These are phyloP conservation scores for Drosophila orosa DNA, from an alignment of 1,140 invertebrate genomes.

Conservation along the genomic window DNA sequence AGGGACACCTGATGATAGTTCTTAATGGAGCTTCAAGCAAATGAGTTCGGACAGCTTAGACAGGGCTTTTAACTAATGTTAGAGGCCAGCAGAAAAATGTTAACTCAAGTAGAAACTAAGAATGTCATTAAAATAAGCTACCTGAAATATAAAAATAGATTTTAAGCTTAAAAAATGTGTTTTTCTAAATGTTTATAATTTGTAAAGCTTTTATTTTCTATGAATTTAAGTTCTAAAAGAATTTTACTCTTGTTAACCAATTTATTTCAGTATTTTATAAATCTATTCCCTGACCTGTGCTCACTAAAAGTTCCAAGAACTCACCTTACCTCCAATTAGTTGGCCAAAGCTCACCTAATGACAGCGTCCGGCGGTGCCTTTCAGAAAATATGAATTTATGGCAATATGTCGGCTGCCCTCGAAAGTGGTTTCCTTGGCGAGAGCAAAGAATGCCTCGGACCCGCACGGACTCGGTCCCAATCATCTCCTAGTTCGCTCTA, in stretches of 20 bases:
- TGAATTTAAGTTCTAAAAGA: background rate
- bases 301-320: background rate
- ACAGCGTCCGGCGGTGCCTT: background rate
- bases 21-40: conserved; percentile 23
- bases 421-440: conserved; percentile 5
- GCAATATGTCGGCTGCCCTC: background rate
- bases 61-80: conserved; percentile 18
- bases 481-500: conserved; percentile 12
- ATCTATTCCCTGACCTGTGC: background rate
- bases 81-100: background rate
- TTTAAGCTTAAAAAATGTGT: background rate
- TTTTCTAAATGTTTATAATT: too few relatives aligned
- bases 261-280: background rate
- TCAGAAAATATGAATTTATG: conserved; percentile 14
- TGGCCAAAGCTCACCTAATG: background rate
- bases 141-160: too few relatives aligned
- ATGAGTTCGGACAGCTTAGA: conserved; percentile 6
- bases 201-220: too few relatives aligned
- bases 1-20: conserved; percentile 44
- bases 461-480: conserved; percentile 2
- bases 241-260: background rate
- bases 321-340: conserved; percentile 7
- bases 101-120: background rate
- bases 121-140: too few relatives aligned
- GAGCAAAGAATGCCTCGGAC: background rate